Base-by-base conservation (phyloP, 1,140 invertebrate genomes). In the Sycophaga agraensis region DNA sequence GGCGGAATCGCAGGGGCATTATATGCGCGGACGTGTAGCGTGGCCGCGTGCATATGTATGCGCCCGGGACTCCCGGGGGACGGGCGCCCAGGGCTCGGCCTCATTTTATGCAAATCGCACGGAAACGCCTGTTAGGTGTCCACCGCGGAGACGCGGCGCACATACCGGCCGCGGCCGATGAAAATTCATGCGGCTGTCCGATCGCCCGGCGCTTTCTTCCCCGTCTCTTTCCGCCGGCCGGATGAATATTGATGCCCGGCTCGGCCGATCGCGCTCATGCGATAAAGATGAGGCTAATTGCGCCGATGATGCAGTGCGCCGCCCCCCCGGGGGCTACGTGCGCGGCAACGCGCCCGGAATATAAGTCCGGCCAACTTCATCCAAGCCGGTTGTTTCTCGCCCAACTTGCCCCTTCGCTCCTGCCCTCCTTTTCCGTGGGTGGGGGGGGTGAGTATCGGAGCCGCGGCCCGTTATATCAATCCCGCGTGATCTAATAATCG, bases 71-170 rank as follows among this genome's bases (percentile, higher is more conserved):
- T 28, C 16, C n/a, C n/a, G 34, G 35, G 4, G 19, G 49, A 11
- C 0, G 16, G 9, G 9, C 34, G 24, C 28, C 42, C 14, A 16
- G 39, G 37, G 22, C 21, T 46, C 43, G 59, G 42, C 37, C 68
- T 71, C 68, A 70, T 71, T 71, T 71, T 65, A 71, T 71, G 68
- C 64, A 71, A 71, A 71, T 71, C 68, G 65, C 64, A 66, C 55
- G 63, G 66, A 71, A 70, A 66, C 64, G 66, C 69, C 66, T 55
- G 68, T 66, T 70, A 67, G 66, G 66, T 66, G 66, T 64, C 64
- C 66, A 54, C 7, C 16, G 31, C 14, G 16, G 31, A 22, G 35
- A 43, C 42, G 54, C 12, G 31, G 22, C 21, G 34, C 60, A 53
- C 56, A 65, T 39, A 65, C 28, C n/a, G 26, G 26, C n/a, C 4